Percentiles rank a stretch among this genome's conserved stretches.
Conservation (phyloP, 2,888 invertebrate genomes). For the Drosophila affinis region DNA sequence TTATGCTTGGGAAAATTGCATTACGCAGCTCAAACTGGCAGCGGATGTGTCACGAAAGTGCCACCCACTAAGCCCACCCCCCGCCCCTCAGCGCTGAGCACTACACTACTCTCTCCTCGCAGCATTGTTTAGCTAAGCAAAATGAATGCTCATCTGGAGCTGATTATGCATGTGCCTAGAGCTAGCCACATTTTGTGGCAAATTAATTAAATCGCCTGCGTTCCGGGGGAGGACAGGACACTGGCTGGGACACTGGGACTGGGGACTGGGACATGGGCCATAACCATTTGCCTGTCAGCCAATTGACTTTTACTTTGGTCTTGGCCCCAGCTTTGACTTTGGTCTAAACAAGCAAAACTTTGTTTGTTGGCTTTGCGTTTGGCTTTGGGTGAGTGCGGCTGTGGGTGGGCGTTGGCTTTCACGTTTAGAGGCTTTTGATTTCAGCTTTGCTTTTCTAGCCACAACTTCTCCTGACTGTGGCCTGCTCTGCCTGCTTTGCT, state of each 20-base stretch:
- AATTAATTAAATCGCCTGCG: slow-evolving; percentile 72
- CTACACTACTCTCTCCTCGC: not conserved
- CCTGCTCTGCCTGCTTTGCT: not conserved
- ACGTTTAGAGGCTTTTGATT: slow-evolving; percentile 60
- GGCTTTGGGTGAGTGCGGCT: slow-evolving; percentile 40
- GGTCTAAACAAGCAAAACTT: slow-evolving; percentile 47
- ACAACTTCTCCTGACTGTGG: slow-evolving; percentile 38
- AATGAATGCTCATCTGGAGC: slow-evolving; percentile 34
- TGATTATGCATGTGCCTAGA: slow-evolving; percentile 63
- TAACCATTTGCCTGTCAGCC: slow-evolving; percentile 67
- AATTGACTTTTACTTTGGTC: slow-evolving; percentile 74
- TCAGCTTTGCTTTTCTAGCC: slow-evolving; percentile 45
- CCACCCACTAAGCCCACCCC: slow-evolving; percentile 7
- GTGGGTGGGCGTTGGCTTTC: slow-evolving; percentile 75
- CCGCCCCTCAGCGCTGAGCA: not conserved
- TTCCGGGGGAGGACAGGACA: slow-evolving; percentile 14
- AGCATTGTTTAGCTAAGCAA: slow-evolving; percentile 10
- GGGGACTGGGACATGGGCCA: not conserved
- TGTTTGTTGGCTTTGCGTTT: slow-evolving; percentile 24
- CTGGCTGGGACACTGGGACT: not conserved
- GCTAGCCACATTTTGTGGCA: slow-evolving; percentile 71
- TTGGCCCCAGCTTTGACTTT: slow-evolving; percentile 21
- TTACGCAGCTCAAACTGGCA: slow-evolving; percentile 35
- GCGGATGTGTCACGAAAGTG: slow-evolving; percentile 35
- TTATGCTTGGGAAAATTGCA: slow-evolving; percentile 41